A percentile compares a stretch with the other conserved stretches of the same genome.
Evolutionary conservation across 2,797 vertebrate species (phyloP).

Genomic region (Forpus xanthops): DNA sequence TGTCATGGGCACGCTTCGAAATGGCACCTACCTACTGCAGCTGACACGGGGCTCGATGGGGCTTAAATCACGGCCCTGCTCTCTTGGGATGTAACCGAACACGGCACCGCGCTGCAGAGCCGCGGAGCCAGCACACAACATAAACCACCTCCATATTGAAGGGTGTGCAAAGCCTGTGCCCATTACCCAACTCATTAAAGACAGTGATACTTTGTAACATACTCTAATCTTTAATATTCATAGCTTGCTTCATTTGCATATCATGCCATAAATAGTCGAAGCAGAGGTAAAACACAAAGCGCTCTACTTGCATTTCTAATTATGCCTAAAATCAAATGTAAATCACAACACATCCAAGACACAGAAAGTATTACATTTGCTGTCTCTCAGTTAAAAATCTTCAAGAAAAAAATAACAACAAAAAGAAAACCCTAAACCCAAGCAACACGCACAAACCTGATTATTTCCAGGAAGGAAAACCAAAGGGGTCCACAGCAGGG

Average conservation of each 20-base stretch:
- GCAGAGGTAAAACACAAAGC: conserved; percentile 79
- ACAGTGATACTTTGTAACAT: conserved; percentile 39
- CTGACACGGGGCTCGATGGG: neutral
- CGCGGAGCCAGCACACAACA: neutral
- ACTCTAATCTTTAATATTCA: conserved; percentile 77
- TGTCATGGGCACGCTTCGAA: neutral
- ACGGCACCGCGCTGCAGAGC: neutral
- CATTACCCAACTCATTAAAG: conserved; percentile 57
- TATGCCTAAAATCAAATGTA: conserved; percentile 75
- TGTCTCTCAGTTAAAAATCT: neutral
- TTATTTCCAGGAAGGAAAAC: neutral
- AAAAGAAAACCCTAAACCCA: neutral
- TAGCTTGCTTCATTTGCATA: conserved; percentile 74
- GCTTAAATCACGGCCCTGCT: neutral
- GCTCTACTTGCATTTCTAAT: conserved; percentile 79
- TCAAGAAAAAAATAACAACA: neutral
- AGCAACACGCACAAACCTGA: neutral
- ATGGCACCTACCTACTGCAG: neutral
- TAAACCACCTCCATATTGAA: neutral
- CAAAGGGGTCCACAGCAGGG: neutral
- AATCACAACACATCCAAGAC: conserved; percentile 67
- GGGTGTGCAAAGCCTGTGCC: conserved; percentile 4
- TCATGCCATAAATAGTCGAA: conserved; percentile 79
- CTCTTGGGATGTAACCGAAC: neutral
- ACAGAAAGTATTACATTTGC: conserved; percentile 66